phyloP scores from a whole-genome alignment of 2,113 vertebrate genomes.

The Zosterops japonicus region DNA sequence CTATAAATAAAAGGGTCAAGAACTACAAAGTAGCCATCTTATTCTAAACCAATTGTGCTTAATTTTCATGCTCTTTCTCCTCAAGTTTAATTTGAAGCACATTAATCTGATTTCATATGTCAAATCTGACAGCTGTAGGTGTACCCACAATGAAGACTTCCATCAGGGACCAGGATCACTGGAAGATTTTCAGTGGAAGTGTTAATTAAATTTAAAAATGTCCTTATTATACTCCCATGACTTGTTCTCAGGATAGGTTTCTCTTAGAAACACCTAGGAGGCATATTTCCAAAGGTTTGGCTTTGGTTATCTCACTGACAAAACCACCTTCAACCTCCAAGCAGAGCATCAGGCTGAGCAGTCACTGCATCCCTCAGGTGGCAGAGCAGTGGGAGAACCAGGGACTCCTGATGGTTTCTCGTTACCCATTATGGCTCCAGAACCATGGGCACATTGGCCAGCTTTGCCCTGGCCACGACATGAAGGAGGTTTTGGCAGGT shows the following conservation, averaged over 20 bases:
- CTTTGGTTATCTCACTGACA: background rate
- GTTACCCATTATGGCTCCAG: background rate
- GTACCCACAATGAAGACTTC: background rate
- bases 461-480: too few relatives aligned
- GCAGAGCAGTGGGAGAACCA: fast-evolving
- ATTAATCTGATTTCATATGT: slow-evolving; percentile 61
- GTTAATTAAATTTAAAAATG: background rate
- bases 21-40: slow-evolving; percentile 64
- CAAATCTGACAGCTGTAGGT: slow-evolving; percentile 30
- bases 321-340: fast-evolving
- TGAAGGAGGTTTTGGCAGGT: too few relatives aligned
- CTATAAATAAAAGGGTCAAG: slow-evolving; percentile 71
- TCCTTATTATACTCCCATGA: background rate
- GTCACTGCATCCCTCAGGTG: too few relatives aligned
- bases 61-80: slow-evolving; percentile 35
- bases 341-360: background rate
- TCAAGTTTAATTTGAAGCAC: slow-evolving; percentile 61
- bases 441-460: too few relatives aligned
- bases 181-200: background rate
- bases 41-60: slow-evolving; percentile 61
- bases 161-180: background rate
- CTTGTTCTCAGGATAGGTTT: background rate
- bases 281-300: background rate
- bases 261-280: background rate
- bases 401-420: background rate